phyloP scores from a whole-genome alignment of 2,113 vertebrate genomes.

The Antigone vipio region DNA sequence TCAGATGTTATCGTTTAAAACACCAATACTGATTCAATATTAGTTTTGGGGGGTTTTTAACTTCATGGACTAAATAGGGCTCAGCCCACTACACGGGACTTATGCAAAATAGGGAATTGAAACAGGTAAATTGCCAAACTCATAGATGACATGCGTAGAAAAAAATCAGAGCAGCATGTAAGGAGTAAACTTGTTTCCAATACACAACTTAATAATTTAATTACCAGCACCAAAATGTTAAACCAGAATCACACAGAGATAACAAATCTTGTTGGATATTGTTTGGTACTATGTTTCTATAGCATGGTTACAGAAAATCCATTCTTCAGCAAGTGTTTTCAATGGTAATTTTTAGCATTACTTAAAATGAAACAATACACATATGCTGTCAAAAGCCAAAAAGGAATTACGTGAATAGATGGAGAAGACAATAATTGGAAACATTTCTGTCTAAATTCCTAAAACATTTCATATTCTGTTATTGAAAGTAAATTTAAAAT shows the following conservation, averaged over 20 bases:
- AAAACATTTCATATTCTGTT: background rate
- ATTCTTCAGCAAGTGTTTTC: background rate
- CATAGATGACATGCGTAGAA: background rate
- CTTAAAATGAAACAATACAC: background rate
- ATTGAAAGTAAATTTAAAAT: background rate
- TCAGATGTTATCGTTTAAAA: background rate
- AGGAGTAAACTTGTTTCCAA: background rate
- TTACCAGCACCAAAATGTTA: background rate
- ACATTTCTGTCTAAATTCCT: background rate
- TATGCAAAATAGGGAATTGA: background rate
- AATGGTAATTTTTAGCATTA: background rate
- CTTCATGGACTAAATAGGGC: background rate
- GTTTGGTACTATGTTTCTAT: background rate
- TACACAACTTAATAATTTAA: background rate
- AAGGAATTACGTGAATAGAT: background rate
- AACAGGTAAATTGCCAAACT: background rate
- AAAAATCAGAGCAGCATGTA: background rate
- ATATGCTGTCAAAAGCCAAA: background rate
- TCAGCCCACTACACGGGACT: background rate
- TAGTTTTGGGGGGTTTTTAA: background rate
- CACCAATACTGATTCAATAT: background rate
- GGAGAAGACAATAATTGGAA: background rate
- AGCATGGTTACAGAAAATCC: background rate
- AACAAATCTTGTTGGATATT: background rate
- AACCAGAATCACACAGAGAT: background rate